phyloP scores from a whole-genome alignment of 2,797 vertebrate genomes.

The Toxotes lorentzi region DNA sequence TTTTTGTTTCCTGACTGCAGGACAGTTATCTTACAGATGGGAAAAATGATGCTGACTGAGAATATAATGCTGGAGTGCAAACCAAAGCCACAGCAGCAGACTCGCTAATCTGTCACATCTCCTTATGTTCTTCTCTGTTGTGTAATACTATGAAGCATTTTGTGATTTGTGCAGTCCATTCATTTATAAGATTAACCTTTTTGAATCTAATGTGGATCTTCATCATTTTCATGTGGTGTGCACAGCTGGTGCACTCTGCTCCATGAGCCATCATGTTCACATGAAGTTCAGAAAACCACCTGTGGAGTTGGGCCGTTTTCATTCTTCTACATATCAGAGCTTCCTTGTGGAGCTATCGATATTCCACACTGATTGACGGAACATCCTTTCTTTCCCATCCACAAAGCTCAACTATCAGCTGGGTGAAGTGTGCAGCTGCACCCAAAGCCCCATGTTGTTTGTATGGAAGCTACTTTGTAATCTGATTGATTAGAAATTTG shows the following conservation, averaged over 20 bases:
- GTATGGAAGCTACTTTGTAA: too few relatives aligned
- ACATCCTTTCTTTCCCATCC: neutral
- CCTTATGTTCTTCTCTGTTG: neutral
- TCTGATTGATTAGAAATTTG: too few relatives aligned
- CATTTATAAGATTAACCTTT: too few relatives aligned
- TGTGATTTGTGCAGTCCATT: too few relatives aligned
- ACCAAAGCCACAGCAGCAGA: neutral
- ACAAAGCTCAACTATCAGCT: neutral
- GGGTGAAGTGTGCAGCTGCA: too few relatives aligned
- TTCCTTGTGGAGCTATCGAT: too few relatives aligned
- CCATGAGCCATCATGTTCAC: neutral
- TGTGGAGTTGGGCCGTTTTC: too few relatives aligned
- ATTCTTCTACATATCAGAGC: too few relatives aligned
- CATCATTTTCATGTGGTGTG: too few relatives aligned
- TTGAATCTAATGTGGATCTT: too few relatives aligned
- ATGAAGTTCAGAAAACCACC: neutral
- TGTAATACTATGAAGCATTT: too few relatives aligned
- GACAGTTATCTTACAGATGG: neutral
- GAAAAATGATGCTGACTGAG: neutral
- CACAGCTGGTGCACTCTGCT: neutral
- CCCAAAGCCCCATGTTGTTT: too few relatives aligned
- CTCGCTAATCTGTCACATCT: neutral
- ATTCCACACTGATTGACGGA: neutral
- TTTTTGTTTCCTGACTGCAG: conserved; percentile 6
- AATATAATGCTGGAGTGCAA: neutral